These are phyloP conservation scores for Odontocolon sp. DNA, from an alignment of 2,888 invertebrate species.

Conservation along the genomic window DNA sequence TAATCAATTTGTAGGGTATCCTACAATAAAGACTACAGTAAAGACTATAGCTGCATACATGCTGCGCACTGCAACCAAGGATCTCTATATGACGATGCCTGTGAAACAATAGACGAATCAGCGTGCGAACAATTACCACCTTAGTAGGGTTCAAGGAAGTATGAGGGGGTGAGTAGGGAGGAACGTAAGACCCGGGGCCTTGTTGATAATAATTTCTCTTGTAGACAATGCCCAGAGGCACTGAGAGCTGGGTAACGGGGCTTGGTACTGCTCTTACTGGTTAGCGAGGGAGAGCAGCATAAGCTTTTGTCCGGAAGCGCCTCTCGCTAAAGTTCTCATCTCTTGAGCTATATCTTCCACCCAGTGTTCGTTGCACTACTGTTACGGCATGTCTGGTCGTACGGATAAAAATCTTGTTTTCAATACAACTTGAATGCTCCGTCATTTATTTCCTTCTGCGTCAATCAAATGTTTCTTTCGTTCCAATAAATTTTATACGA, in stretches of 20 bases:
- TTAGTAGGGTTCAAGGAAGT: not conserved
- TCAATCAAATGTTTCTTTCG: not conserved
- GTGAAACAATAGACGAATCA: constrained; percentile 45
- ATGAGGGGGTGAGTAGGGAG: not conserved
- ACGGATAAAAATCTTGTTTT: constrained; percentile 49
- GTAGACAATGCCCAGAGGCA: constrained; percentile 66
- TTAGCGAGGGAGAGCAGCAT: constrained; percentile 54
- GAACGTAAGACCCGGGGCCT: constrained; percentile 41
- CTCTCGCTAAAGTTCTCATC: constrained; percentile 58
- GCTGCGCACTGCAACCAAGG: not conserved
- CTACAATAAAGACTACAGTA: not conserved
- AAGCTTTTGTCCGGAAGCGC: constrained; percentile 72
- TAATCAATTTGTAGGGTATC: not conserved
- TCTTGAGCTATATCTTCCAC: constrained; percentile 36
- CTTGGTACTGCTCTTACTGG: constrained; percentile 29
- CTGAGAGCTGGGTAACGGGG: constrained; percentile 38
- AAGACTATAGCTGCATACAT: not conserved
- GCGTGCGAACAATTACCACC: constrained; percentile 48
- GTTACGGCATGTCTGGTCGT: constrained; percentile 60
- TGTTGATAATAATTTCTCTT: constrained; percentile 71
- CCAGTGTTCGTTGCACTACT: constrained; percentile 40
- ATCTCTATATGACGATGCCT: constrained; percentile 10
- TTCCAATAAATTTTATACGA: not conserved
- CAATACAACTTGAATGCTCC: no score
- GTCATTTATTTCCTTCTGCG: not conserved